phyloP scores from a whole-genome alignment of 2,888 invertebrate species.

The Drosophila mercatorum region DNA sequence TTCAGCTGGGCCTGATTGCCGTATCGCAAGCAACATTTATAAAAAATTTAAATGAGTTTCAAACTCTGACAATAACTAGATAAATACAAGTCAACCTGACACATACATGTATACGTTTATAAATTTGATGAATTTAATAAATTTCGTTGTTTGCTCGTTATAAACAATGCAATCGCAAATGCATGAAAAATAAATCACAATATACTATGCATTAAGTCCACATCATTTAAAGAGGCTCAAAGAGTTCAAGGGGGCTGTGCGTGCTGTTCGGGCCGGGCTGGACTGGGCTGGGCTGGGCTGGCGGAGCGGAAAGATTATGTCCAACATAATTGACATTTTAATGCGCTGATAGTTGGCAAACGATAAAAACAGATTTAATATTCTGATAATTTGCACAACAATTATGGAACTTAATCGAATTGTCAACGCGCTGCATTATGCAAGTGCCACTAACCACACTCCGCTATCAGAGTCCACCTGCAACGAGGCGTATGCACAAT shows the following conservation, averaged over 20 bases:
- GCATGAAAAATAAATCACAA: constrained; percentile 56
- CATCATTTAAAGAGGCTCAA: constrained; percentile 31
- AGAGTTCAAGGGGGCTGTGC: neutral
- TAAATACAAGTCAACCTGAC: constrained; percentile 2
- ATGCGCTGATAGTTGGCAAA: constrained; percentile 73
- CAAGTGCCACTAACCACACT: constrained; percentile 13
- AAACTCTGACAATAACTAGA: constrained; percentile 18
- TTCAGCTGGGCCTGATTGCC: constrained; percentile 46
- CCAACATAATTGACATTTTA: constrained; percentile 77
- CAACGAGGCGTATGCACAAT: constrained; percentile 23
- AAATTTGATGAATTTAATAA: constrained; percentile 34
- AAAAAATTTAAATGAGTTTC: constrained; percentile 62
- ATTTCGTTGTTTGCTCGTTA: constrained; percentile 24
- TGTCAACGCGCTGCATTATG: constrained; percentile 59
- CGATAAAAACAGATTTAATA: constrained; percentile 78
- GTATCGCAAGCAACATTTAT: constrained; percentile 34
- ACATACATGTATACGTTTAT: neutral
- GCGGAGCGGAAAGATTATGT: constrained; percentile 38
- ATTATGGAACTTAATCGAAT: constrained; percentile 79
- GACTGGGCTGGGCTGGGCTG: neutral
- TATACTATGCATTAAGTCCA: constrained; percentile 48
- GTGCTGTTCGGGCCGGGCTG: neutral
- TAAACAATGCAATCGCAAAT: constrained; percentile 42
- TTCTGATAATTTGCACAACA: constrained; percentile 77
- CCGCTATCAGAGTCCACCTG: constrained; percentile 1